Conservation (phyloP, 2,797 vertebrate species). For the Borostomias antarcticus region DNA sequence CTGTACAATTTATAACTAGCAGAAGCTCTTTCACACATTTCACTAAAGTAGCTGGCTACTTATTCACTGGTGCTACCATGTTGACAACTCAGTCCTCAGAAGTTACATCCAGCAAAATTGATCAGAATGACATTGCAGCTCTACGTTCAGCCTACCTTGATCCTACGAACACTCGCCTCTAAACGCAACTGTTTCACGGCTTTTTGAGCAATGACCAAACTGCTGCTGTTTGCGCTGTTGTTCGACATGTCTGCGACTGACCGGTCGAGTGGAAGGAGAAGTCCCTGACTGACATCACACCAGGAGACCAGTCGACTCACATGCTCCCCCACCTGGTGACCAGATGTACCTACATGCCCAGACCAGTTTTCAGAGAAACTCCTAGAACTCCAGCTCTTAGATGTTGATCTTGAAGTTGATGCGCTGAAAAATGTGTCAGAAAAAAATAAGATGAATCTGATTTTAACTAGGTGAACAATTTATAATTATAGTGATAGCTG, state of each 20-base stretch:
- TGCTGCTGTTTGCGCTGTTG: slow-evolving; percentile 67
- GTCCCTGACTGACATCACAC: background rate
- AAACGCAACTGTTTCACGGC: slow-evolving; percentile 74
- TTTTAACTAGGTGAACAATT: no score
- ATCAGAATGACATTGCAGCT: background rate
- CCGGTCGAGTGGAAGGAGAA: background rate
- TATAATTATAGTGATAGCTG: no score
- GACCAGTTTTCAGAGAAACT: background rate
- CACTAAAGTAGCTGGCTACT: background rate
- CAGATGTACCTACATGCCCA: background rate
- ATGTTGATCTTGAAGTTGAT: no score
- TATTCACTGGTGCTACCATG: background rate
- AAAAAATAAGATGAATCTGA: no score
- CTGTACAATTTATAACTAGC: no score
- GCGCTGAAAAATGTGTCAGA: no score
- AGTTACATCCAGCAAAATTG: slow-evolving; percentile 38
- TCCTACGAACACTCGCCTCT: slow-evolving; percentile 70
- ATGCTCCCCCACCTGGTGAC: slow-evolving; percentile 9
- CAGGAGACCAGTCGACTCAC: background rate
- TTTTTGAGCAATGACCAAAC: slow-evolving; percentile 67
- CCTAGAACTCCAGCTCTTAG: background rate
- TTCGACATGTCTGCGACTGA: slow-evolving; percentile 66
- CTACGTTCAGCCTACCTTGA: slow-evolving; percentile 67
- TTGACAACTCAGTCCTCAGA: slow-evolving; percentile 26
- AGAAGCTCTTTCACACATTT: background rate